Percentiles rank a stretch among this genome's conserved stretches.
These are phyloP conservation scores for Eueides isabella DNA, from an alignment of 1,140 invertebrate genomes.

Conservation along the genomic window DNA sequence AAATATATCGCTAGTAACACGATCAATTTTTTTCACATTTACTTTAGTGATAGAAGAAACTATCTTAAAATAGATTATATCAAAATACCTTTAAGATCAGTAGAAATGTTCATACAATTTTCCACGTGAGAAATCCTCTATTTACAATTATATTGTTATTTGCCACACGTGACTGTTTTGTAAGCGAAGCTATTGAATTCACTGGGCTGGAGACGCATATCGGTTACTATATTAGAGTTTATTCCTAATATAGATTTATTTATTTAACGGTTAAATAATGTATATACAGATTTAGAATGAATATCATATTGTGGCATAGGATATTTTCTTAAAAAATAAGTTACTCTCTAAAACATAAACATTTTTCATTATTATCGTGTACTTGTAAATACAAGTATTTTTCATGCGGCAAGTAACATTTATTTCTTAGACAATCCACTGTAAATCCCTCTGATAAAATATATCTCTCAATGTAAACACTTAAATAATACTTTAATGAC, in stretches of 20 bases:
- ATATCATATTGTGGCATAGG: too few species aligned
- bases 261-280: too few species aligned
- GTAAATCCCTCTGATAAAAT: constrained; percentile 9
- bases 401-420: background rate
- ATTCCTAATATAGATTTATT: background rate
- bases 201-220: background rate
- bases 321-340: too few species aligned
- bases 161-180: background rate
- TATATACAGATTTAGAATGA: too few species aligned
- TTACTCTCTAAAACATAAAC: too few species aligned
- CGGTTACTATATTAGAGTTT: too few species aligned
- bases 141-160: background rate
- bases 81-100: background rate
- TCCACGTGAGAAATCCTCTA: constrained; percentile 2
- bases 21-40: background rate
- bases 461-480: constrained; percentile 6
- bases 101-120: background rate
- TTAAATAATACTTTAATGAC: constrained; percentile 5
- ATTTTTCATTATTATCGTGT: too few species aligned
- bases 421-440: background rate
- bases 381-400: background rate
- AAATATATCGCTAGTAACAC: too few species aligned
- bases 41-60: background rate
- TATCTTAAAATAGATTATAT: background rate
- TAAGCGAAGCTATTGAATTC: constrained; percentile 1